Evolutionary conservation across 1,140 invertebrate genomes (phyloP).

Genomic region (Eubasilissa regina): DNA sequence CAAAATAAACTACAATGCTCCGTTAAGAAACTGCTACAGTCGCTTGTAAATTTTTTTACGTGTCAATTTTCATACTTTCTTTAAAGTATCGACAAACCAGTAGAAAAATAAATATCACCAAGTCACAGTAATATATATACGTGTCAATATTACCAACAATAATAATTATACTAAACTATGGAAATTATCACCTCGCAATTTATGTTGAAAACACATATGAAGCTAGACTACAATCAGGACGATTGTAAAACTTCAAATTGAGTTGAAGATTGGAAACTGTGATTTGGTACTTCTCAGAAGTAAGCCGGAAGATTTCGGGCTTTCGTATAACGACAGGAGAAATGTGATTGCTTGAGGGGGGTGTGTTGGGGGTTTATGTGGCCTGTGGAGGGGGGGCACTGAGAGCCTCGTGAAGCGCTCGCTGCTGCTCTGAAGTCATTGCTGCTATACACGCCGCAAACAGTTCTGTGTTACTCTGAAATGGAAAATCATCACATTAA

Average conservation of each 20-base stretch:
- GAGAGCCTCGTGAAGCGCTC: conserved; percentile 82
- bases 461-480: conserved; percentile 80
- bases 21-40: conserved; percentile 3
- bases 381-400: conserved; percentile 62
- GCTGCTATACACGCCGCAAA: conserved; percentile 87
- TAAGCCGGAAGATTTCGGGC: conserved; percentile 2
- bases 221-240: background rate
- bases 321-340: background rate
- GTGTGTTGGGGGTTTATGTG: background rate
- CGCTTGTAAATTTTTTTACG: background rate
- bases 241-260: conserved; percentile 16
- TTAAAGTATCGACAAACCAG: conserved; percentile 24
- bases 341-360: background rate
- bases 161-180: background rate
- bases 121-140: conserved; percentile 39
- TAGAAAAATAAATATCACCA: conserved; percentile 47
- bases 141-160: conserved; percentile 31
- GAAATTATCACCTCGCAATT: background rate
- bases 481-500: background rate
- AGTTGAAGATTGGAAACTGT: conserved; percentile 5
- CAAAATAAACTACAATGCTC: conserved; percentile 7
- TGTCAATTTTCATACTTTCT: conserved; percentile 20
- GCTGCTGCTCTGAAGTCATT: conserved; percentile 85
- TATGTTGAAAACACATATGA: conserved; percentile 4
- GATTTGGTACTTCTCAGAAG: conserved; percentile 27